Evolutionary conservation across 2,797 vertebrate genomes (phyloP), one percentile per base, ranked within the genome.

Genomic region (Enoplosus armatus): DNA sequence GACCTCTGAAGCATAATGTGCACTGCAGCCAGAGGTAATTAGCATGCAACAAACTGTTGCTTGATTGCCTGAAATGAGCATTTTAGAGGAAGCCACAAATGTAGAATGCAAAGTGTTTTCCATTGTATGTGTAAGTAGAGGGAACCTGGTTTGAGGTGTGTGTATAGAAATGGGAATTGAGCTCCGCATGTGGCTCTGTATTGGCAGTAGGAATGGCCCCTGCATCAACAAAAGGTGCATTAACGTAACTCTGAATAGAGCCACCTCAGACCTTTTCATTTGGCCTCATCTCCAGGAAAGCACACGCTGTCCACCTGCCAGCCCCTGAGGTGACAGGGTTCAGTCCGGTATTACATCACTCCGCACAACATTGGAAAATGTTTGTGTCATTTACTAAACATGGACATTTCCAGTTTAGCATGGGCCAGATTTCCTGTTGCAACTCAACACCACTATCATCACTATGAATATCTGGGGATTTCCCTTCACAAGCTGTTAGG

Each of bases 51-150:
- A 96, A 98, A 98, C 95, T 96, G 96, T 97, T 94, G 94, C 92
- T 95, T 97, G 97, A 98, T 98, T 99, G 97, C 95, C 91, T 93
- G 93, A 97, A 98, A 97, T 97, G 95, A 97, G 96, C 96, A 96
- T 96, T 96, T 97, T 95, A 96, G 95, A 96, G 95, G 94, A 96
- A 96, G 95, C 93, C 86, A 95, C 96, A 95, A 88, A 93, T 80
- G 86, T 74, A 95, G 96, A 96, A 95, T 93, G 94, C 88, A 94
- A 95, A 98, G 97, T 95, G 96, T 97, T 97, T 96, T 95, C 93
- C 92, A 97, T 97, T 98, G 97, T 97, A 95, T 95, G 95, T 93
- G 95, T 96, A 97, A 98, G 97, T 96, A 96, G 94, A 95, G 93
- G 94, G 82, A 94, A 96, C 95, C 93, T 95, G 96, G 95, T 97